phyloP scores from a whole-genome alignment of 2,797 vertebrate species.

The Pseudochirops corinnae region DNA sequence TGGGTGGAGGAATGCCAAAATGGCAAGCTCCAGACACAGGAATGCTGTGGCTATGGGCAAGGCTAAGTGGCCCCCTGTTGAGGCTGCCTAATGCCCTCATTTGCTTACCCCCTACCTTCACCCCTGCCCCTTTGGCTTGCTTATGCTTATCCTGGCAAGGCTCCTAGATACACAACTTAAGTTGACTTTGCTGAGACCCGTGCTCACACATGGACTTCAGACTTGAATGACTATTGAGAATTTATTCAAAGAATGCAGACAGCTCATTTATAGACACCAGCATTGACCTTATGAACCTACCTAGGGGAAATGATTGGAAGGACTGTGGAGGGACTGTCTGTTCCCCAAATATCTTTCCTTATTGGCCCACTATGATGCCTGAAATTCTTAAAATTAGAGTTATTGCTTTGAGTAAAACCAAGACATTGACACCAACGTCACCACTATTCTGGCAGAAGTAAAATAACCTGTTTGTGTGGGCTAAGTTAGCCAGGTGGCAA shows the following conservation, averaged over 20 bases:
- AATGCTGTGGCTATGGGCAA: not conserved
- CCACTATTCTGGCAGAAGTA: not conserved
- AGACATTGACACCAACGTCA: not conserved
- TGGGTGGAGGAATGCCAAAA: not conserved
- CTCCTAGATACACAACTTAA: not conserved
- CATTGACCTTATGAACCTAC: not conserved
- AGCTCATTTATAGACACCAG: not conserved
- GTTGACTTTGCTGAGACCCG: not conserved
- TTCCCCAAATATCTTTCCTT: not conserved
- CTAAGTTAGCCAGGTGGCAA: not conserved
- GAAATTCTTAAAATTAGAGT: not conserved
- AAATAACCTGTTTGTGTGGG: not conserved
- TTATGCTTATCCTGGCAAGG: not conserved
- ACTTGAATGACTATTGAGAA: not conserved
- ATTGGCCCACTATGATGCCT: not conserved
- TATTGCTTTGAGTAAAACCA: not conserved
- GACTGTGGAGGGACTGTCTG: not conserved
- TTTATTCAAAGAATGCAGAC: not conserved
- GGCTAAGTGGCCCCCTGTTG: not conserved
- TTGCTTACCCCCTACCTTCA: not conserved
- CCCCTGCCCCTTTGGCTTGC: not conserved
- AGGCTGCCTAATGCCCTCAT: not conserved
- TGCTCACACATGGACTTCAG: not conserved
- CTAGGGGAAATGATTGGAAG: slow-evolving; percentile 23
- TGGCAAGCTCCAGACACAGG: not conserved